Percentiles rank a stretch among this genome's conserved stretches.
Evolutionary conservation across 2,113 vertebrate species (phyloP).

Genomic region (Eclectus roratus): DNA sequence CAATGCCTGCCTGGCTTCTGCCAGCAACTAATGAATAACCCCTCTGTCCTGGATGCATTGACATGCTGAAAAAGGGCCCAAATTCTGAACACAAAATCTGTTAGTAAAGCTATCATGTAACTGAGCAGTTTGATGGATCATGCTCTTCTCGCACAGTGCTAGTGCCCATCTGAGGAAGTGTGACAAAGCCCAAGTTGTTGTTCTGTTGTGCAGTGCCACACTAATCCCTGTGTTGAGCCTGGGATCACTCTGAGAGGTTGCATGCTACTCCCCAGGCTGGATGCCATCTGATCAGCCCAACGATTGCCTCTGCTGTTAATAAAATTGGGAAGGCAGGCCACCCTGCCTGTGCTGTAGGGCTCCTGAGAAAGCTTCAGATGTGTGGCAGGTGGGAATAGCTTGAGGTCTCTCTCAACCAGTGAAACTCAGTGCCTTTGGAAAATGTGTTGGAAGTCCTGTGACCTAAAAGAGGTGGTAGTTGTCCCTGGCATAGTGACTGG

Average conservation of each 20-base stretch:
- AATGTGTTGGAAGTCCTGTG: neutral
- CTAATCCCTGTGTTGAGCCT: neutral
- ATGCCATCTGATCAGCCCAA: too few species aligned
- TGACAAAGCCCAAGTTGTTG: neutral
- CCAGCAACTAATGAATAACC: neutral
- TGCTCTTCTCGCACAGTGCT: neutral
- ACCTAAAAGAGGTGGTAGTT: neutral
- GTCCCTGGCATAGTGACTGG: neutral
- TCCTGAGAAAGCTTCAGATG: neutral
- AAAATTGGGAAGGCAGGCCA: neutral
- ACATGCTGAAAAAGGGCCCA: neutral
- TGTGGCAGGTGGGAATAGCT: neutral
- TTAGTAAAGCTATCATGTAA: accelerated
- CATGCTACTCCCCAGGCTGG: accelerated
- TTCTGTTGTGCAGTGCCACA: neutral
- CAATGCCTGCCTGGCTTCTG: neutral
- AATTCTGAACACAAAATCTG: neutral
- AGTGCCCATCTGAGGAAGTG: accelerated
- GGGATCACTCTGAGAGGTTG: neutral
- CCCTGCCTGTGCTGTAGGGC: too few species aligned
- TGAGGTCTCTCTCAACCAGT: neutral
- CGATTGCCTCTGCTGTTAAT: neutral
- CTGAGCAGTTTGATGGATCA: accelerated
- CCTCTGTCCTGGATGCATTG: neutral
- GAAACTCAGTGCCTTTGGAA: neutral